phyloP scores from a whole-genome alignment of 2,888 invertebrate species.

The Drosophila quinaria region DNA sequence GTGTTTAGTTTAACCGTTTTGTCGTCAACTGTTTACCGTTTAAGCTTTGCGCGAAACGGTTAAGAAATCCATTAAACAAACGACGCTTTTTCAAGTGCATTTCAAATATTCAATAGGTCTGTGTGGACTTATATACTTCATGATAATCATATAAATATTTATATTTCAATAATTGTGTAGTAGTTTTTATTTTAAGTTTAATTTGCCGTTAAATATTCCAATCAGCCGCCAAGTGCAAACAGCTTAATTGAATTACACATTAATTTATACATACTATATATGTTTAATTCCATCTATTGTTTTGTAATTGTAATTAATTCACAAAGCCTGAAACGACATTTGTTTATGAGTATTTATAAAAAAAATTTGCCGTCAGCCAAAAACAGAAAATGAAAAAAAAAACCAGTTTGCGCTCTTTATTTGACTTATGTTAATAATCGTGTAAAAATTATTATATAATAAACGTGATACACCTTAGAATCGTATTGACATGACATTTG shows the following conservation, averaged over 20 bases:
- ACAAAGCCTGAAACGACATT: conserved; percentile 5
- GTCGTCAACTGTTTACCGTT: conserved; percentile 12
- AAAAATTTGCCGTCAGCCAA: conserved; percentile 26
- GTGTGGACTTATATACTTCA: conserved; percentile 24
- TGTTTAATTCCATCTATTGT: conserved; percentile 7
- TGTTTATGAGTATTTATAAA: conserved; percentile 17
- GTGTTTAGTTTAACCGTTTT: conserved; percentile 7
- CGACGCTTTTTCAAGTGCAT: conserved; percentile 35
- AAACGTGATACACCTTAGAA: conserved; percentile 41
- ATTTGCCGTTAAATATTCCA: conserved; percentile 13
- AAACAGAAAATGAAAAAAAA: conserved; percentile 5
- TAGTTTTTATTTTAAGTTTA: neutral
- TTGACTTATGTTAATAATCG: conserved; percentile 31
- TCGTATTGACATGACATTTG: conserved; percentile 40
- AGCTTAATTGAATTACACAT: conserved; percentile 18
- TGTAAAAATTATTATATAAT: conserved; percentile 44
- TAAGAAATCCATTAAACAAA: conserved; percentile 29
- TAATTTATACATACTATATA: conserved; percentile 1
- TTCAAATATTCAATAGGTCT: conserved; percentile 44
- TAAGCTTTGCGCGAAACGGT: conserved; percentile 43
- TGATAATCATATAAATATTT: neutral
- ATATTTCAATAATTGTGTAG: neutral
- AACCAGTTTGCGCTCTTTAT: conserved; percentile 46
- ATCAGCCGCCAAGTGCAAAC: conserved; percentile 10
- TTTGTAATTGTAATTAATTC: conserved; percentile 27